phyloP scores from a whole-genome alignment of 1,140 invertebrate genomes.

The Uloborus diversus region DNA sequence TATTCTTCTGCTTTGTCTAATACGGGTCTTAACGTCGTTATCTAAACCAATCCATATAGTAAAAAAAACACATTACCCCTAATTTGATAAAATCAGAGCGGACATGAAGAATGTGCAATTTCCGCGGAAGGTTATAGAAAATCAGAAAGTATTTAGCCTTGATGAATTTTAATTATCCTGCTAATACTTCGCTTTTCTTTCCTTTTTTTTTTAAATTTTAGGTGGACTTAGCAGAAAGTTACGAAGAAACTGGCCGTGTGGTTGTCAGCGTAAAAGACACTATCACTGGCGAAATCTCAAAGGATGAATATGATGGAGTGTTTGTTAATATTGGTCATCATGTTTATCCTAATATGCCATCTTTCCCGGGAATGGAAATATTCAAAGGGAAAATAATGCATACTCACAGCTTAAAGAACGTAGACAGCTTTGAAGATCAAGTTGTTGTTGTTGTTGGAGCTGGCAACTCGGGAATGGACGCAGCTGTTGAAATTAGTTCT shows the following conservation, averaged over 20 bases:
- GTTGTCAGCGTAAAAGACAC: constrained; percentile 60
- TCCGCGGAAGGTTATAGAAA: background rate
- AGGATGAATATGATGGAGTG: constrained; percentile 48
- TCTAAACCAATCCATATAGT: no score
- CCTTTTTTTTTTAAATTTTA: constrained; percentile 21
- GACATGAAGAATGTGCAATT: no score
- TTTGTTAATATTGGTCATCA: constrained; percentile 58
- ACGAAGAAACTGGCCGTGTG: constrained; percentile 64
- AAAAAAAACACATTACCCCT: no score
- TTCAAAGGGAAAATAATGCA: constrained; percentile 68
- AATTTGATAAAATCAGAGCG: no score
- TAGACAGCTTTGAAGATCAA: constrained; percentile 63
- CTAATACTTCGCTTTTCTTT: background rate
- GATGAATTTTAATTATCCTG: no score
- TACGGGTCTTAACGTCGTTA: no score
- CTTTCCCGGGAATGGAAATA: constrained; percentile 60
- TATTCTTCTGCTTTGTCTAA: no score
- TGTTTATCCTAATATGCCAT: constrained; percentile 9
- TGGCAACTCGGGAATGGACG: constrained; percentile 70
- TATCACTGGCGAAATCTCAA: constrained; percentile 52
- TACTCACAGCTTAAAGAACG: constrained; percentile 65
- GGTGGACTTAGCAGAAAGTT: constrained; percentile 61
- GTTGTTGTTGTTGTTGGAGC: constrained; percentile 68
- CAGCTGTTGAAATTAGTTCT: constrained; percentile 68
- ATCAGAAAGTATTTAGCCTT: background rate